A percentile compares a stretch with the other conserved stretches of the same genome.
phyloP scores from a whole-genome alignment of 2,888 invertebrate species.

The Melitaea athalia region DNA sequence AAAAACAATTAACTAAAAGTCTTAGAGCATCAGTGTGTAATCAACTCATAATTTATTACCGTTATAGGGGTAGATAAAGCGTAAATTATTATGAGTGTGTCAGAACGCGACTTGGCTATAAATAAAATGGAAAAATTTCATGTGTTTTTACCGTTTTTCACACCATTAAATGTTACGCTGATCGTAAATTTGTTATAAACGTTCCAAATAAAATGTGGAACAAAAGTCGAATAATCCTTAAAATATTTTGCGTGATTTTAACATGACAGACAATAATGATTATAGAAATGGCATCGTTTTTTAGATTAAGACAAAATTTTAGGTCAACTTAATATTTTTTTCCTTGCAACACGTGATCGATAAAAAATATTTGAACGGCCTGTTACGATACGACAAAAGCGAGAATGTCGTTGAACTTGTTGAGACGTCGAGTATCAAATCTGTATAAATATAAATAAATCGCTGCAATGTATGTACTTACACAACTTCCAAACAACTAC shows the following conservation, averaged over 20 bases:
- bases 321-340: too few species aligned
- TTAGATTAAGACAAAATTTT: too few species aligned
- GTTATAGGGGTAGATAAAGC: conserved; percentile 13
- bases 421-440: too few species aligned
- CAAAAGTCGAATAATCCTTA: conserved; percentile 21
- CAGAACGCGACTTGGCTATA: conserved; percentile 10
- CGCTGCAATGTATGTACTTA: too few species aligned
- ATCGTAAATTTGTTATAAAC: conserved; percentile 25
- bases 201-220: conserved; percentile 18
- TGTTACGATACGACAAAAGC: too few species aligned
- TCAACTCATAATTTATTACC: conserved; percentile 13
- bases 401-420: too few species aligned
- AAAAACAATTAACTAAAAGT: not conserved
- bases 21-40: conserved; percentile 5
- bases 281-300: too few species aligned
- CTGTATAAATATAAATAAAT: too few species aligned
- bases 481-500: too few species aligned
- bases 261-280: not conserved
- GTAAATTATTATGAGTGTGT: conserved; percentile 15
- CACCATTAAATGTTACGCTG: conserved; percentile 22
- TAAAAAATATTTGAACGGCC: too few species aligned
- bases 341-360: too few species aligned
- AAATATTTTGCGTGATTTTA: conserved; percentile 3
- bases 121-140: conserved; percentile 12
- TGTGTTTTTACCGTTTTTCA: conserved; percentile 16